Percentiles rank a stretch among this genome's conserved stretches.
Conservation (phyloP, 2,797 vertebrate species). For the Paedocypris micromegethes region DNA sequence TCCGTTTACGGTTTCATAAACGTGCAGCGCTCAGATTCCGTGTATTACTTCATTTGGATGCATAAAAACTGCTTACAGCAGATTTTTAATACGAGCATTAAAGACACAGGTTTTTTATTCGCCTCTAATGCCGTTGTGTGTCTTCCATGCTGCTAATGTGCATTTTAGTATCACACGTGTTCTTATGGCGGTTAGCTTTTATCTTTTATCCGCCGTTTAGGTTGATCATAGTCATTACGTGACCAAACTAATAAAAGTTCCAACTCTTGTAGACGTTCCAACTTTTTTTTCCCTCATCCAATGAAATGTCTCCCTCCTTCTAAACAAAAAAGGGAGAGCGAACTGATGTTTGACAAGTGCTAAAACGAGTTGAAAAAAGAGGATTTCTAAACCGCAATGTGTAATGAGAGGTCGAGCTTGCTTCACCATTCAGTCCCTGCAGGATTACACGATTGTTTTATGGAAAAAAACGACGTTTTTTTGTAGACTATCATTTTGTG, state of each 20-base stretch:
- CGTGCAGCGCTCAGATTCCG: conserved; percentile 23
- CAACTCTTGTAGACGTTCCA: conserved; percentile 11
- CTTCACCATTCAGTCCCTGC: too few species aligned
- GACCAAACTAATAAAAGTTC: conserved; percentile 22
- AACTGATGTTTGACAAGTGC: neutral
- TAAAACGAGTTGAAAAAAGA: conserved; percentile 9
- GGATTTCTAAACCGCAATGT: conserved; percentile 16
- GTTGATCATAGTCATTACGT: conserved; percentile 40
- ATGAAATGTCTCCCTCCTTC: neutral
- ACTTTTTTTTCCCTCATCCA: too few species aligned
- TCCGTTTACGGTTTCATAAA: conserved; percentile 55
- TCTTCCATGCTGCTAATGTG: conserved; percentile 34
- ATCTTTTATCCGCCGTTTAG: conserved; percentile 17
- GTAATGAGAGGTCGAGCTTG: conserved; percentile 9
- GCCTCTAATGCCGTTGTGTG: conserved; percentile 16
- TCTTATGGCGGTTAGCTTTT: conserved; percentile 16
- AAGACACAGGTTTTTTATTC: neutral
- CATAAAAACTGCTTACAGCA: conserved; percentile 50
- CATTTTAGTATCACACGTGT: neutral
- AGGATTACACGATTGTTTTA: too few species aligned
- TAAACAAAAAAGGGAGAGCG: neutral
- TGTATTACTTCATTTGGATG: conserved; percentile 50
- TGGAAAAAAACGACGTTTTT: neutral
- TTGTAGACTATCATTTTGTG: neutral
- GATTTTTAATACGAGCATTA: neutral